Percentiles rank a stretch among this genome's conserved stretches.
phyloP scores from a whole-genome alignment of 2,113 vertebrate genomes.

The Natator depressus region DNA sequence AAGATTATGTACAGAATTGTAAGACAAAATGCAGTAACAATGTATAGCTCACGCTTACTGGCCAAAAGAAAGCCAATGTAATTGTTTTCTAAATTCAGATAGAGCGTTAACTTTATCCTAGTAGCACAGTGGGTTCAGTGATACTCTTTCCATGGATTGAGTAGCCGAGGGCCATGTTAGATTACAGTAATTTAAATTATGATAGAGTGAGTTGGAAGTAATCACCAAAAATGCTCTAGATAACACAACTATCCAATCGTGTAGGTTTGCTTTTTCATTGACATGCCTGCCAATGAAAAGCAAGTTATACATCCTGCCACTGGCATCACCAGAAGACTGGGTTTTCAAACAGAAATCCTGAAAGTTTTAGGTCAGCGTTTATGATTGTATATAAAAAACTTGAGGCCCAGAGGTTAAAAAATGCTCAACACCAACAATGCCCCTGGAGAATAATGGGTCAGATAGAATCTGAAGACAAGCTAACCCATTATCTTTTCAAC shows the following conservation, averaged over 20 bases:
- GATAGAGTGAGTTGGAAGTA: background rate
- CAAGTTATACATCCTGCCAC: background rate
- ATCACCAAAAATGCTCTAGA: background rate
- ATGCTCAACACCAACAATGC: background rate
- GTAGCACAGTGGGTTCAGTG: background rate
- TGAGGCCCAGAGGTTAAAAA: background rate
- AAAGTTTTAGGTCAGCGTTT: background rate
- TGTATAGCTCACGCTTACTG: background rate
- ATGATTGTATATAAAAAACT: background rate
- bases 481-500: background rate
- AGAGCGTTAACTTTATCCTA: background rate
- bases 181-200: background rate
- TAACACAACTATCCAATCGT: background rate
- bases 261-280: background rate
- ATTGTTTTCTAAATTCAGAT: background rate
- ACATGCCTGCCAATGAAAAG: background rate
- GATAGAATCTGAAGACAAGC: background rate
- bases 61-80: background rate
- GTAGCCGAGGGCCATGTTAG: background rate
- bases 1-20: background rate
- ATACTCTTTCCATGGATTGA: background rate
- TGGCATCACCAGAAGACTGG: background rate
- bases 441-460: background rate
- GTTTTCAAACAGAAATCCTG: background rate
- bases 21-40: background rate